Evolutionary conservation across 1,140 invertebrate genomes (phyloP).

Genomic region (Megathymus violae): DNA sequence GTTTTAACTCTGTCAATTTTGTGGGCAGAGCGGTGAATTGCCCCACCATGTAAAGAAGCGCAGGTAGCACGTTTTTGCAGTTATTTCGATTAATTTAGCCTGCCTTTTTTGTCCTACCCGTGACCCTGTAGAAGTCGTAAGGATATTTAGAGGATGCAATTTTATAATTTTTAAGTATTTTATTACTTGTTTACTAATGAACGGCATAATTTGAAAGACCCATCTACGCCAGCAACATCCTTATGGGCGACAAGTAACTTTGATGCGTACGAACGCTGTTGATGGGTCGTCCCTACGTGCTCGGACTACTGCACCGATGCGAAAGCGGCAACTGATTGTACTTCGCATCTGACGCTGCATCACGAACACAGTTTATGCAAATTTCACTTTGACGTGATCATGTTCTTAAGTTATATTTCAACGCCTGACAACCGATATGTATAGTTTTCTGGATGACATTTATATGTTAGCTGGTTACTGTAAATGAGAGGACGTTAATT

Average conservation of each 20-base stretch:
- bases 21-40: slow-evolving; percentile 54
- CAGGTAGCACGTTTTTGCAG: slow-evolving; percentile 76
- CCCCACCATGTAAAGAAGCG: slow-evolving; percentile 51
- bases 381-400: slow-evolving; percentile 41
- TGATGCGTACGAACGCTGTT: slow-evolving; percentile 8
- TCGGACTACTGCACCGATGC: slow-evolving; percentile 31
- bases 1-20: slow-evolving; percentile 50
- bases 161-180: no score
- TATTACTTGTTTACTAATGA: background rate
- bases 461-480: background rate
- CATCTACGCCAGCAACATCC: background rate
- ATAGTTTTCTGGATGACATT: background rate
- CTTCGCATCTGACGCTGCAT: slow-evolving; percentile 31
- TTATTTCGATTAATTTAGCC: slow-evolving; percentile 65
- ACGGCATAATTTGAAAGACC: slow-evolving; percentile 1
- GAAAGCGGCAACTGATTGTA: slow-evolving; percentile 46
- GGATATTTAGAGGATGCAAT: slow-evolving; percentile 44
- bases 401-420: slow-evolving; percentile 19
- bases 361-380: slow-evolving; percentile 50
- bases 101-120: slow-evolving; percentile 55
- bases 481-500: no score
- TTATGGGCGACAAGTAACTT: background rate
- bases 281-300: slow-evolving; percentile 37
- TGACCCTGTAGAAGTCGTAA: slow-evolving; percentile 48
- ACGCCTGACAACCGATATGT: background rate